A percentile compares a stretch with the other conserved stretches of the same genome.
Evolutionary conservation across 2,888 invertebrate species (phyloP).

Genomic region (Scaptomyza parva): DNA sequence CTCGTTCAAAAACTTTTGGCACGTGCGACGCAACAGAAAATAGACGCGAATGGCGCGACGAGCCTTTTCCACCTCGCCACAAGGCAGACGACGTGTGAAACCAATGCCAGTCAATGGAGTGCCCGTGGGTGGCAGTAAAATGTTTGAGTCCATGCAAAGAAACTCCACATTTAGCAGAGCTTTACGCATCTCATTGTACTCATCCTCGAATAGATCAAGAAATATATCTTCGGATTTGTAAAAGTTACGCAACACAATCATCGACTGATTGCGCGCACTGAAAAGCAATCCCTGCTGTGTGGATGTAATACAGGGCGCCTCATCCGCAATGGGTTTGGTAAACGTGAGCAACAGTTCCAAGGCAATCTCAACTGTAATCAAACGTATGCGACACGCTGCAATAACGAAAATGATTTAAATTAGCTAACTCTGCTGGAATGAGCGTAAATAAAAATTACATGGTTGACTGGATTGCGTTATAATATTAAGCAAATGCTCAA

Average conservation of each 20-base stretch:
- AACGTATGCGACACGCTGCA: slow-evolving; percentile 92
- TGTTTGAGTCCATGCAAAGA: slow-evolving; percentile 98
- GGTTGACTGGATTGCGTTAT: slow-evolving; percentile 94
- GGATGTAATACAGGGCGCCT: slow-evolving; percentile 83
- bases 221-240: slow-evolving; percentile 99
- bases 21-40: slow-evolving; percentile 93
- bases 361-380: slow-evolving; percentile 96
- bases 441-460: slow-evolving; percentile 85
- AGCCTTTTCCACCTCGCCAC: slow-evolving; percentile 97
- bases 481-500: slow-evolving; percentile 93
- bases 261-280: slow-evolving; percentile 91
- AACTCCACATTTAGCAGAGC: slow-evolving; percentile 95
- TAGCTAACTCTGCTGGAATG: not conserved
- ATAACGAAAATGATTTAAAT: not conserved
- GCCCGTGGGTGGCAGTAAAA: slow-evolving; percentile 96
- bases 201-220: slow-evolving; percentile 99
- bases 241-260: slow-evolving; percentile 93
- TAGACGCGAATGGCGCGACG: slow-evolving; percentile 96
- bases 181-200: slow-evolving; percentile 96
- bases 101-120: slow-evolving; percentile 98
- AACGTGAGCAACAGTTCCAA: slow-evolving; percentile 91
- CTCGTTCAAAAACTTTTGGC: slow-evolving; percentile 92
- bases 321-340: slow-evolving; percentile 82
- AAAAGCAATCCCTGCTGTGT: slow-evolving; percentile 87
- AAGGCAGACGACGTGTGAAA: slow-evolving; percentile 96